These are phyloP conservation scores for Onychostoma macrolepis DNA, from an alignment of 2,113 vertebrate genomes.

Conservation along the genomic window DNA sequence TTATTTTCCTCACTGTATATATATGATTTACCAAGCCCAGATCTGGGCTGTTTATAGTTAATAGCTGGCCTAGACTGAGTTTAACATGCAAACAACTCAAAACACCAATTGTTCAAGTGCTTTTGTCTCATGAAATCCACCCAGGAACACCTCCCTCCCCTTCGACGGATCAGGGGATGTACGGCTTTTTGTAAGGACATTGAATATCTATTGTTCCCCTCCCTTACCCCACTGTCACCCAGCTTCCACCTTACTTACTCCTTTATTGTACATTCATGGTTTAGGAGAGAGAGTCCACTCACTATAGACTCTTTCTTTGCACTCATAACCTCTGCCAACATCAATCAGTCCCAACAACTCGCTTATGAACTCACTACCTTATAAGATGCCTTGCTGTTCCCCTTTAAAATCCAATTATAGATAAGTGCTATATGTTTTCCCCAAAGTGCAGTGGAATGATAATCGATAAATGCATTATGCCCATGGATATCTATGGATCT, in stretches of 20 bases:
- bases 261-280: background rate
- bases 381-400: conserved; percentile 24
- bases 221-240: background rate
- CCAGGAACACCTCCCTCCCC: conserved; percentile 64
- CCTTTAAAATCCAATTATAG: conserved; percentile 18
- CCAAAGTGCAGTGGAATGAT: conserved; percentile 13
- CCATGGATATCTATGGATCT: conserved; percentile 19
- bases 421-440: conserved; percentile 18
- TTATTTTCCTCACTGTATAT: too few species aligned
- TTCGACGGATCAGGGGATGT: conserved; percentile 70
- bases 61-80: background rate
- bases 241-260: background rate
- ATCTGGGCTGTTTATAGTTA: background rate
- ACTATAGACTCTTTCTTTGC: conserved; percentile 35
- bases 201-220: conserved; percentile 37
- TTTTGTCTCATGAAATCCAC: conserved; percentile 65
- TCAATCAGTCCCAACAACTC: conserved; percentile 7
- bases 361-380: conserved; percentile 40
- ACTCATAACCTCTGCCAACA: conserved; percentile 32
- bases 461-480: background rate
- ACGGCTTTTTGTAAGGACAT: conserved; percentile 75
- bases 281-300: background rate
- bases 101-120: conserved; percentile 12
- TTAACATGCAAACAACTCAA: background rate
- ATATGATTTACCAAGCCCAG: background rate